phyloP scores from a whole-genome alignment of 1,140 invertebrate species.

The Andrena cerasifolii region DNA sequence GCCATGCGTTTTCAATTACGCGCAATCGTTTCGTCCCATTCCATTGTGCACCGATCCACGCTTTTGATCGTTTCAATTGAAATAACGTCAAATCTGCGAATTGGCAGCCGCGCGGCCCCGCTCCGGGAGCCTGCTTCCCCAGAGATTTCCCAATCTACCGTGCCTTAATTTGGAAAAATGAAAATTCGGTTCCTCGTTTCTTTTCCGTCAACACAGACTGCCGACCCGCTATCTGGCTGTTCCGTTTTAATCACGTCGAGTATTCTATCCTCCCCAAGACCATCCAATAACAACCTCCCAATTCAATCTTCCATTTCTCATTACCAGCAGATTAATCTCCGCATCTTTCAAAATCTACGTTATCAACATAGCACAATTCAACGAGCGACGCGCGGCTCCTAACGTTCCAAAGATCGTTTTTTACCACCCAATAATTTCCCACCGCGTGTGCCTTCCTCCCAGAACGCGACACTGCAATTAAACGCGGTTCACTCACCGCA shows the following conservation, averaged over 20 bases:
- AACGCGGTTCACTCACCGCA: no score
- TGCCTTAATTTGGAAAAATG: conserved; percentile 47
- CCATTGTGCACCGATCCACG: conserved; percentile 20
- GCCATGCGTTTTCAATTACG: conserved; percentile 53
- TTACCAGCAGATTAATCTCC: no score
- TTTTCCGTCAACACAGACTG: not conserved
- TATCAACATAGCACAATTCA: no score
- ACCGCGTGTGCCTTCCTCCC: no score
- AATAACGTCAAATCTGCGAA: conserved; percentile 51
- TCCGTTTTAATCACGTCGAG: no score
- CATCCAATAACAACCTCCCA: no score
- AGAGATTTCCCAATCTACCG: conserved; percentile 38
- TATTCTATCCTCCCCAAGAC: no score
- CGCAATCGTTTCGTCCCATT: conserved; percentile 31
- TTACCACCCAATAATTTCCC: not conserved
- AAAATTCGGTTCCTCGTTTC: not conserved
- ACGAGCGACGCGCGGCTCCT: no score
- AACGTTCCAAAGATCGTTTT: not conserved
- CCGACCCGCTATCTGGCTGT: no score
- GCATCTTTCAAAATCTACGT: no score
- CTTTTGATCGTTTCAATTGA: conserved; percentile 56
- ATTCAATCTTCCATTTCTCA: no score
- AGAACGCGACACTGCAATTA: no score
- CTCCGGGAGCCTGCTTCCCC: not conserved
- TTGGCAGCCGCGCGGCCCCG: conserved; percentile 17